Percentiles rank a stretch among this genome's conserved stretches.
Conservation (phyloP, 1,140 invertebrate genomes). For the Neodiprion virginianus region DNA sequence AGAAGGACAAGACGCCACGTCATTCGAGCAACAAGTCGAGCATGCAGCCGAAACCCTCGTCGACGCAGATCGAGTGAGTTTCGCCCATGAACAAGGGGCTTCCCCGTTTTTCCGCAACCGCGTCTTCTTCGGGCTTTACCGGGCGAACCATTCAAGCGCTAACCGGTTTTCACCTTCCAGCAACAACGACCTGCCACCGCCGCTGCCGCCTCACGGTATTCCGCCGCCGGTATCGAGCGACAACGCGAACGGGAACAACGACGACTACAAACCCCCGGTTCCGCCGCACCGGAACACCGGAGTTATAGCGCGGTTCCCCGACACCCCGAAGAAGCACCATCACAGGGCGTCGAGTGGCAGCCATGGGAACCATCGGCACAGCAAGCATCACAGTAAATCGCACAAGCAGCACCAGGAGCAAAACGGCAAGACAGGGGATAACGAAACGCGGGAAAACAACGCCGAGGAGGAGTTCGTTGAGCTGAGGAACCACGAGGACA, state of each 20-base stretch:
- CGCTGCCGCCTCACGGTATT: conserved; percentile 64
- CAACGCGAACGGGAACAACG: conserved; percentile 58
- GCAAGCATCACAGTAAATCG: conserved; percentile 33
- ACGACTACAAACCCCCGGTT: conserved; percentile 83
- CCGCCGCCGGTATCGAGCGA: conserved; percentile 43
- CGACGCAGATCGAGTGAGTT: conserved; percentile 52
- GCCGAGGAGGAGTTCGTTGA: conserved; percentile 51
- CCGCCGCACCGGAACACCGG: conserved; percentile 83
- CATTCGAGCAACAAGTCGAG: conserved; percentile 41
- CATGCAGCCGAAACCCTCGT: conserved; percentile 19
- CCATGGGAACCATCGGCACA: conserved; percentile 34
- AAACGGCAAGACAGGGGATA: conserved; percentile 29
- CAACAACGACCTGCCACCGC: conserved; percentile 60
- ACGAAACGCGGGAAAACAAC: conserved; percentile 30
- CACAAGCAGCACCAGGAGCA: conserved; percentile 29
- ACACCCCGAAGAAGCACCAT: conserved; percentile 52
- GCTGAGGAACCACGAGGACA: conserved; percentile 41
- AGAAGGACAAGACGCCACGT: conserved; percentile 62
- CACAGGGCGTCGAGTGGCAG: conserved; percentile 56
- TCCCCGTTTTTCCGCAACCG: background rate
- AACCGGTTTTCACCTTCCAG: conserved; percentile 31
- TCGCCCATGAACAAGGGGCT: background rate
- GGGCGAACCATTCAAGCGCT: conserved; percentile 1
- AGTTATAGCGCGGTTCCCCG: conserved; percentile 52
- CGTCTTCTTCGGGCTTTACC: conserved; percentile 17